Conservation (phyloP, 2,113 vertebrate genomes). For the Podarcis muralis region DNA sequence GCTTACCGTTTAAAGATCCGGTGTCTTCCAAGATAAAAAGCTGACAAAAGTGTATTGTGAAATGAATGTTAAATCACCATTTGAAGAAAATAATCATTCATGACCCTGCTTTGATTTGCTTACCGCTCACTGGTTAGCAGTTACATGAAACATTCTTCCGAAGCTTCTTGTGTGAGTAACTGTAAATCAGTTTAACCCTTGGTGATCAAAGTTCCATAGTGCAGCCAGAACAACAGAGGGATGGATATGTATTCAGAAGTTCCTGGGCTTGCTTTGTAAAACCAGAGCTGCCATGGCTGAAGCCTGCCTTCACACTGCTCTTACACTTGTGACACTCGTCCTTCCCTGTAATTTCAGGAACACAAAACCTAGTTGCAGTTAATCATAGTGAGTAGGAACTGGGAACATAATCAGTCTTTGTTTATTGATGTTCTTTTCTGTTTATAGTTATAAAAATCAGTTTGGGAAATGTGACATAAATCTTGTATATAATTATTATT, state of each 20-base stretch:
- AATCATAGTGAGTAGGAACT: background rate
- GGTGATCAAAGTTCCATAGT: background rate
- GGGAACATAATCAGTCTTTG: no score
- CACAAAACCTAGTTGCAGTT: no score
- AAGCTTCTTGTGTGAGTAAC: background rate
- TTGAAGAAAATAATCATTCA: background rate
- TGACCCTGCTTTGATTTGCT: background rate
- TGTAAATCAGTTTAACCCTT: background rate
- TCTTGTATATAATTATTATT: conserved; percentile 23
- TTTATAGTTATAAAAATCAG: background rate
- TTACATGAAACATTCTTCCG: background rate
- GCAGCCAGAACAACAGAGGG: background rate
- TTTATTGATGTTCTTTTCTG: background rate
- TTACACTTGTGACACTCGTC: background rate
- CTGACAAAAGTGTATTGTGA: background rate
- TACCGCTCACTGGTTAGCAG: background rate
- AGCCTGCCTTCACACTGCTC: background rate
- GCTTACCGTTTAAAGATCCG: background rate
- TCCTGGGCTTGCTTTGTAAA: background rate
- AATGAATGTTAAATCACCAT: background rate
- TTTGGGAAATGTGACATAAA: background rate
- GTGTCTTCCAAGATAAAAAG: conserved; percentile 2
- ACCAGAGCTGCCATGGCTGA: background rate
- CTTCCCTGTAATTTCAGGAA: background rate
- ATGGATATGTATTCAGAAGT: background rate